Evolutionary conservation across 2,797 vertebrate genomes (phyloP).

Genomic region (Micromesistius poutassou): DNA sequence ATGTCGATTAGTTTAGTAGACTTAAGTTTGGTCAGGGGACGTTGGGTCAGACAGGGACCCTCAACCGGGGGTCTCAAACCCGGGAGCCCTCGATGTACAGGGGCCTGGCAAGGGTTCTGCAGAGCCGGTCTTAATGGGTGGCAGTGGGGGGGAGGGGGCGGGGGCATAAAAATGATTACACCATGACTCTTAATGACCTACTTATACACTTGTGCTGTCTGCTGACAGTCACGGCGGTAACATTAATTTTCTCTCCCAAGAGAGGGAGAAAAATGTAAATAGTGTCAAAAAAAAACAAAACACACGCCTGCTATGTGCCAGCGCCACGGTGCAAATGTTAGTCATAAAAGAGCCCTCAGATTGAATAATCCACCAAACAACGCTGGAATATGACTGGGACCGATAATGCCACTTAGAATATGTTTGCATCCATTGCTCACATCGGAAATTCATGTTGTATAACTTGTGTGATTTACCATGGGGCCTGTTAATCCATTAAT

Average conservation of each 20-base stretch:
- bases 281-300: not conserved
- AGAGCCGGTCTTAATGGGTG: not conserved
- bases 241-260: not conserved
- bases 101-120: no score
- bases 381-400: not conserved
- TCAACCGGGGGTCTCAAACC: no score
- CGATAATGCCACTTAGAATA: not conserved
- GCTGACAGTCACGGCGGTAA: not conserved
- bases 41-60: not conserved
- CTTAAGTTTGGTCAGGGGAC: not conserved
- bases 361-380: not conserved
- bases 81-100: no score
- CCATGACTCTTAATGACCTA: not conserved
- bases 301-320: no score
- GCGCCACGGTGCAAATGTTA: not conserved
- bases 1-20: not conserved
- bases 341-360: not conserved
- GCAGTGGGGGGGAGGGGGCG: not conserved
- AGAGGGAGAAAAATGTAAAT: not conserved
- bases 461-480: not conserved
- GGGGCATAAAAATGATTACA: not conserved
- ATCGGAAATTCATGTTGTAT: not conserved
- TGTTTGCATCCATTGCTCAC: not conserved
- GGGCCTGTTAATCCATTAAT: not conserved
- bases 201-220: not conserved